Evolutionary conservation across 2,797 vertebrate species (phyloP), one percentile per base, ranked within the genome.

Genomic region (Denticeps clupeoides): DNA sequence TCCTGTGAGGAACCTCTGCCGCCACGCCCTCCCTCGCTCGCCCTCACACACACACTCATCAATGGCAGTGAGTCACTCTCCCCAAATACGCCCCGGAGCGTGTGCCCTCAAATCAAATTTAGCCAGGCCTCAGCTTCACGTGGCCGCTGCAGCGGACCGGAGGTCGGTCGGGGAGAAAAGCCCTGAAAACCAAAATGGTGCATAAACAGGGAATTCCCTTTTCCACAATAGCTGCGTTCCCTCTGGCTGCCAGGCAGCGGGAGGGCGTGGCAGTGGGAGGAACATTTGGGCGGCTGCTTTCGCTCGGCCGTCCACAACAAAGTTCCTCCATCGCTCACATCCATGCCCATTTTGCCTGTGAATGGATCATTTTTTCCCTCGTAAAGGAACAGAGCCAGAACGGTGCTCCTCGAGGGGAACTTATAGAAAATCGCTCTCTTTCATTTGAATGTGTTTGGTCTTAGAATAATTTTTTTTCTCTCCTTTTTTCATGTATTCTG

Each of bases 161-260:
- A n/a, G 38, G 35, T 4, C 19, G 18, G 15, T 18, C 18, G 62
- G 65, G 62, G 50, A 49, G 45, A 42, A 47, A 53, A 31, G 58
- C n/a, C n/a, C n/a, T n/a, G n/a, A n/a, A n/a, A n/a, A n/a, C n/a
- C n/a, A n/a, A n/a, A n/a, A n/a, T n/a, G n/a, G n/a, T n/a, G n/a
- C n/a, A n/a, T n/a, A n/a, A n/a, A n/a, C 45, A 70, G 77, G 78
- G 79, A 81, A 75, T 74, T 72, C 81, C 79, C 68, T 55, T 68
- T 64, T 58, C n/a, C 49, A 11, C 44, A 47, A 57, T 57, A 52
- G 46, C 55, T 56, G 45, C 40, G 50, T 38, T 41, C 33, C 26
- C 40, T 40, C 28, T 31, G 47, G 49, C 33, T 42, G 50, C 51
- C 37, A 53, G 41, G 33, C 55, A 55, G 49, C 48, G 48, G 47